These are phyloP conservation scores for Drosophila paucipuncta DNA, from an alignment of 2,888 invertebrate genomes.

Conservation along the genomic window DNA sequence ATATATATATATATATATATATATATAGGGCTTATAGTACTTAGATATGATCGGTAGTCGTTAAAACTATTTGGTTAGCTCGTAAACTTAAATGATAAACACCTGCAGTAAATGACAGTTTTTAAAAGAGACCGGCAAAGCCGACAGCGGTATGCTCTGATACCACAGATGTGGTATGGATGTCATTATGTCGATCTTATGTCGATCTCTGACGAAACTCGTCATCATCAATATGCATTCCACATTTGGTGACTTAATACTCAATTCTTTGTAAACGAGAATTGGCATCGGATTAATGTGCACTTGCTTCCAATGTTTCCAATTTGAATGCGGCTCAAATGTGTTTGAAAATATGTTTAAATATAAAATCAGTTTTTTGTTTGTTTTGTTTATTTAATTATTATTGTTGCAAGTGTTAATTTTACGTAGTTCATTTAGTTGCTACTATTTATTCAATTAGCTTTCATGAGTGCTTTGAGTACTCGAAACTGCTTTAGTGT, in stretches of 20 bases:
- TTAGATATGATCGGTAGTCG: conserved; percentile 48
- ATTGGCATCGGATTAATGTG: neutral
- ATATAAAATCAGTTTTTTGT: neutral
- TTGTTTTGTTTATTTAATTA: neutral
- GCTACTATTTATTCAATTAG: neutral
- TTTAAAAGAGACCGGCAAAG: neutral
- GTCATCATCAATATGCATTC: too few species aligned
- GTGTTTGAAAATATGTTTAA: neutral
- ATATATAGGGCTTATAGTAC: conserved; percentile 34
- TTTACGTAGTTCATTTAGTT: neutral
- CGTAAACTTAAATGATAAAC: conserved; percentile 4
- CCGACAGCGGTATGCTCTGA: neutral
- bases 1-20: neutral
- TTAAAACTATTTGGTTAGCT: conserved; percentile 36
- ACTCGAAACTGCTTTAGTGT: too few species aligned
- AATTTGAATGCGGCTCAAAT: neutral
- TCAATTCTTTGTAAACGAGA: neutral
- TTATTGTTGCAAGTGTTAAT: neutral
- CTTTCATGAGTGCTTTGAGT: too few species aligned
- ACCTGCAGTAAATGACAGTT: neutral
- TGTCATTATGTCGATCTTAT: neutral
- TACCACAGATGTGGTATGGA: neutral
- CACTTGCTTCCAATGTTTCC: neutral
- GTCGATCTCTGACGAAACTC: neutral
- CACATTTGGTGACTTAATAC: too few species aligned